phyloP scores from a whole-genome alignment of 2,888 invertebrate species.

The Allolobophora icterica region DNA sequence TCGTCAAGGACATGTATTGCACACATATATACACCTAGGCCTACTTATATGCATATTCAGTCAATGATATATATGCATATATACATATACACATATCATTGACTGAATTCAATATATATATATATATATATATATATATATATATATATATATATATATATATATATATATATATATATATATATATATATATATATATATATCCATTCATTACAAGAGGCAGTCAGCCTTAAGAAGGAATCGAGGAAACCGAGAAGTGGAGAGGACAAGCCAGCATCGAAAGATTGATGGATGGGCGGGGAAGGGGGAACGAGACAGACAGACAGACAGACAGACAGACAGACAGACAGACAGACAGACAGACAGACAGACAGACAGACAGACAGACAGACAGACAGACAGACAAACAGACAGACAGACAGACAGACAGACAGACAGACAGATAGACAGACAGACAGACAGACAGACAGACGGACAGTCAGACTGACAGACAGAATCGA shows the following conservation, averaged over 20 bases:
- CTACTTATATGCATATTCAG: no score
- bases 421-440: constrained; percentile 20
- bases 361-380: no score
- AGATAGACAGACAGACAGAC: constrained; percentile 19
- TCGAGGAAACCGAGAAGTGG: background rate
- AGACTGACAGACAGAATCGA: no score
- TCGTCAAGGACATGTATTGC: no score
- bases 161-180: background rate
- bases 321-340: constrained; percentile 25
- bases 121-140: background rate
- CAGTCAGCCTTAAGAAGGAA: background rate
- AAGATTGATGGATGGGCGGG: background rate
- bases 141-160: background rate
- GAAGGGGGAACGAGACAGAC: background rate
- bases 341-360: background rate
- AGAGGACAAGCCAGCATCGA: background rate
- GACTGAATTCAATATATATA: background rate
- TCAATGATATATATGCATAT: no score
- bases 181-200: background rate
- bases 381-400: no score
- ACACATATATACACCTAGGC: no score
- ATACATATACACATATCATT: no score
- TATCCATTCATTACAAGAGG: background rate
- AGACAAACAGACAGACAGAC: no score
- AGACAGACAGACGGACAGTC: no score